These are phyloP conservation scores for Strix aluco DNA, from an alignment of 2,113 vertebrate genomes.

Conservation along the genomic window DNA sequence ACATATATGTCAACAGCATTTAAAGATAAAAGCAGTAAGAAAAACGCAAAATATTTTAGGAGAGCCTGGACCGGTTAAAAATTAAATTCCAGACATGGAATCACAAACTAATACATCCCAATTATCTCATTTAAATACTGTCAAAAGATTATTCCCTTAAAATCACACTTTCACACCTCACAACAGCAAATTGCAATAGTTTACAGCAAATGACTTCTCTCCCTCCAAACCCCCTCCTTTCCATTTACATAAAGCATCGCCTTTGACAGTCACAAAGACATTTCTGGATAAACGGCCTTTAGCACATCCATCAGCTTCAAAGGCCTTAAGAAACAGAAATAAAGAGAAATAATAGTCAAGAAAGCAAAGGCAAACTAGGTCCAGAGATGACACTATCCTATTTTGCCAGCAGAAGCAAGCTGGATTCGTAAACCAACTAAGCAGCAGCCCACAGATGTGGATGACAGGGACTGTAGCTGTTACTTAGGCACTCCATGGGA, in stretches of 20 bases:
- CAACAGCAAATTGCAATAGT: slow-evolving; percentile 63
- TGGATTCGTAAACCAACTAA: fast-evolving
- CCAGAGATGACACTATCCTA: background rate
- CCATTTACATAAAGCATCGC: slow-evolving; percentile 56
- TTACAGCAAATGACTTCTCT: slow-evolving; percentile 54
- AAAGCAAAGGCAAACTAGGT: background rate
- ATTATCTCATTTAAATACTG: slow-evolving; percentile 68
- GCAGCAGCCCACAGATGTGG: background rate
- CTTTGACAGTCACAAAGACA: slow-evolving; percentile 47
- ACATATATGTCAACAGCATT: slow-evolving; percentile 6
- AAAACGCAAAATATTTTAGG: background rate
- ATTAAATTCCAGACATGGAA: background rate
- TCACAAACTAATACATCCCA: slow-evolving; percentile 55
- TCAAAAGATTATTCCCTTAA: slow-evolving; percentile 69
- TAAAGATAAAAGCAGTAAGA: slow-evolving; percentile 5
- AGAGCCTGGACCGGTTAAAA: background rate
- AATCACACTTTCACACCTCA: slow-evolving; percentile 66
- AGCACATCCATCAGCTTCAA: slow-evolving; percentile 66
- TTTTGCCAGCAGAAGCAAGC: background rate
- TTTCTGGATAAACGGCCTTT: slow-evolving; percentile 56
- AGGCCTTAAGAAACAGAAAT: slow-evolving; percentile 59
- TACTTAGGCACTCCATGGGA: fast-evolving
- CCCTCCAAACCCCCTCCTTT: background rate
- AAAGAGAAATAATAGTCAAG: background rate
- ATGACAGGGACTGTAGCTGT: fast-evolving